Evolutionary conservation across 1,140 invertebrate genomes (phyloP), one percentile per base, ranked within the genome.

Genomic region (Conus betulinus): DNA sequence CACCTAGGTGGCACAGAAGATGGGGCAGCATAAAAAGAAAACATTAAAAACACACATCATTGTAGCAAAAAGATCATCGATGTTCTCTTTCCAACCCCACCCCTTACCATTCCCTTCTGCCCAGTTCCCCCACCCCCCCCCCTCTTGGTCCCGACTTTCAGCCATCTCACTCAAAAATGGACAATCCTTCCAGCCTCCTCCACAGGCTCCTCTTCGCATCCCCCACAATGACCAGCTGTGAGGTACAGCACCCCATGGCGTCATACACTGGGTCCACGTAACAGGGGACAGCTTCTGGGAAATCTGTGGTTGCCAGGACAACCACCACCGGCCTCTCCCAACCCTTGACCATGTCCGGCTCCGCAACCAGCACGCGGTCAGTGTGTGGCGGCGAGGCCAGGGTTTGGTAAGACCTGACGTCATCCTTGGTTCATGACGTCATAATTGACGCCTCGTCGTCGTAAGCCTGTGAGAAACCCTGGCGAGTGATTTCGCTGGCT

Each of bases 241-340:
- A 63, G 6, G 11, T 63, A 20, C 84, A 85, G 11, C 84, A 20
- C n/a, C 55, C 55, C 55, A 85, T 71, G 57, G 67, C 84, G 57
- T 85, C 84, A 63, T 7, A 71, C 57, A 55, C 63, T 5, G 84
- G 84, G 57, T 85, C 84, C 55, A 85, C 84, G 60, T 85, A 67
- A 39, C 84, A 57, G 6, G 84, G 84, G 60, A 17, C 60, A 0
- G 84, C 60, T 5, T 3, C 55, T 5, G 4, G 23, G 25, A 85
- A 5, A 10, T 67, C 84, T 3, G 20, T 39, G 17, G 60, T 67
- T 13, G 57, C 84, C 27, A 85, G 17, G 84, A 39, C 55, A 39
- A 85, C 57, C 55, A 85, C 84, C 27, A 85, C 84, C 15, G 55
- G 57, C 17, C 84, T 23, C 60, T 85, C 25, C 60, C 67, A 57